These are phyloP conservation scores for Maniola hyperantus DNA, from an alignment of 2,888 invertebrate species.

Conservation along the genomic window DNA sequence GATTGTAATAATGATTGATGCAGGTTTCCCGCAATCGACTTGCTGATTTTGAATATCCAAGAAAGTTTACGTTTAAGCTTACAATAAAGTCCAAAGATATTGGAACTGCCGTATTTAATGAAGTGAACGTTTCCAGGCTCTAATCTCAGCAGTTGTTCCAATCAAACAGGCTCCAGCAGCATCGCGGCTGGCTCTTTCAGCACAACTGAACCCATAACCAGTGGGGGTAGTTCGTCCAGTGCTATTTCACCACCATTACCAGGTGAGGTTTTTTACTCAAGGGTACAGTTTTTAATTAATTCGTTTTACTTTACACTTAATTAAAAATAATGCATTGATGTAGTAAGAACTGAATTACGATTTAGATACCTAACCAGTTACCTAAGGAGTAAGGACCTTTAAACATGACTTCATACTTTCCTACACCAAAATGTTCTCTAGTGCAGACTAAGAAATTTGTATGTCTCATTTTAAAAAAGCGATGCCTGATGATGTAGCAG, in stretches of 20 bases:
- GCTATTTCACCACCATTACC: conserved; percentile 78
- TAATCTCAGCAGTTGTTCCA: conserved; percentile 78
- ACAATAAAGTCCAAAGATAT: background rate
- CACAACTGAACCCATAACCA: conserved; percentile 76
- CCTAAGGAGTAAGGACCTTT: too few species aligned
- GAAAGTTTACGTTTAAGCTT: too few species aligned
- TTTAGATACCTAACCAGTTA: too few species aligned
- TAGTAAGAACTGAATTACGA: background rate
- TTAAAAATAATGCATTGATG: background rate
- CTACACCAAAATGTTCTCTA: too few species aligned
- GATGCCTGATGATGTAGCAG: too few species aligned
- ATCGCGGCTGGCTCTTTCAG: conserved; percentile 77
- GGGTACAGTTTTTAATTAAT: background rate
- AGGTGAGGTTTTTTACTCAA: conserved; percentile 48
- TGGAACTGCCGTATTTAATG: background rate
- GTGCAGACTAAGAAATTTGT: too few species aligned
- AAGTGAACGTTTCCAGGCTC: conserved; percentile 60
- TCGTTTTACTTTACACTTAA: background rate
- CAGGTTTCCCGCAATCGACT: too few species aligned
- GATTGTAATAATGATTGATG: too few species aligned
- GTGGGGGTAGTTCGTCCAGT: conserved; percentile 77
- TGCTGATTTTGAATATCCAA: too few species aligned
- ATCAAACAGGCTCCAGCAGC: conserved; percentile 77
- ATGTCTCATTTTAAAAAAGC: background rate
- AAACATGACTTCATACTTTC: too few species aligned